Conservation (phyloP, 2,797 vertebrate species). For the Dicrostonyx torquatus region DNA sequence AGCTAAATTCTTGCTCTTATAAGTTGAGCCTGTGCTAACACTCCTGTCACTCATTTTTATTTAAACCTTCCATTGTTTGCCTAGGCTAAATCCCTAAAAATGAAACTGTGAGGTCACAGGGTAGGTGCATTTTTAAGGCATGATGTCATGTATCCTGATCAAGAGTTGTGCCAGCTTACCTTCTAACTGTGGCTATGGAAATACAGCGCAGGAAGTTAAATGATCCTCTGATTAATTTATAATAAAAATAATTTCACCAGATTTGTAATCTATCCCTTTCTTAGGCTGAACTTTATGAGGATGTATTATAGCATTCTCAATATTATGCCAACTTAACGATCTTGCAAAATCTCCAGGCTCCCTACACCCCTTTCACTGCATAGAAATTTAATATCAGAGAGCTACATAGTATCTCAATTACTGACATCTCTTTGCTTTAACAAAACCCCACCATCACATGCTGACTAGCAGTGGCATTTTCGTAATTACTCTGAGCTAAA, state of each 20-base stretch:
- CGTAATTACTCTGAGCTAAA: constrained; percentile 57
- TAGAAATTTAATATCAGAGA: constrained; percentile 47
- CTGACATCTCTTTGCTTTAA: constrained; percentile 31
- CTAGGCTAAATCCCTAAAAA: not conserved
- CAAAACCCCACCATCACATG: not conserved
- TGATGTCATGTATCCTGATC: not conserved
- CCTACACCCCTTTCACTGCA: not conserved
- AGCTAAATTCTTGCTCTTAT: constrained; percentile 1
- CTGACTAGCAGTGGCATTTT: constrained; percentile 25
- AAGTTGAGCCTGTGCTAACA: not conserved
- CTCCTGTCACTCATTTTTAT: not conserved
- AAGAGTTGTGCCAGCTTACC: not conserved
- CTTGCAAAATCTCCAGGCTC: constrained; percentile 11
- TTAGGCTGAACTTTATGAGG: constrained; percentile 26
- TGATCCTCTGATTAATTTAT: constrained; percentile 22
- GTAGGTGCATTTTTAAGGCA: not conserved
- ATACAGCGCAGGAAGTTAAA: not conserved
- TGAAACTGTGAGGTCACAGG: not conserved
- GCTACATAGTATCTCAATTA: constrained; percentile 27
- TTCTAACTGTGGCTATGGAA: not conserved
- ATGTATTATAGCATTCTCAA: not conserved
- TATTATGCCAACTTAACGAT: constrained; percentile 44
- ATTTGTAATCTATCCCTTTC: constrained; percentile 18
- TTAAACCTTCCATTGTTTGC: not conserved
- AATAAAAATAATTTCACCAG: constrained; percentile 10